Evolutionary conservation across 2,113 vertebrate species (phyloP).

Genomic region (Pluvianellus socialis): DNA sequence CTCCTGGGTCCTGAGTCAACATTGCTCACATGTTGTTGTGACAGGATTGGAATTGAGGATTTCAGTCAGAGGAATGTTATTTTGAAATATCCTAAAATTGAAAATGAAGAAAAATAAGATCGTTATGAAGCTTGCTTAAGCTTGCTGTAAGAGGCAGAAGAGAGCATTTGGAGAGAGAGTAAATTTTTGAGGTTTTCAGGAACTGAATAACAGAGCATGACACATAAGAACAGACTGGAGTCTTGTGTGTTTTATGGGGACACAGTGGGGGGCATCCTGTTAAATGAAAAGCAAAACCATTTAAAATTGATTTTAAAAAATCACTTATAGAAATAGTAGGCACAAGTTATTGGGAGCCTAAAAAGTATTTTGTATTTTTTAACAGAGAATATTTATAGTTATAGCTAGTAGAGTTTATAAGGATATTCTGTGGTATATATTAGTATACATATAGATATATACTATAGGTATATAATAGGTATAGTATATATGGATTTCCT

Average conservation of each 20-base stretch:
- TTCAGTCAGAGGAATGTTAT: background rate
- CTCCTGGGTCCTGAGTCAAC: background rate
- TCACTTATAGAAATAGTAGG: background rate
- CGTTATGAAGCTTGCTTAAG: background rate
- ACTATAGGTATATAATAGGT: no score
- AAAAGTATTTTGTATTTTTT: background rate
- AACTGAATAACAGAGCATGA: background rate
- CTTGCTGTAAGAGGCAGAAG: background rate
- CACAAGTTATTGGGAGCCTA: background rate
- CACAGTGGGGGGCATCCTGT: background rate
- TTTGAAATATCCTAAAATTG: background rate
- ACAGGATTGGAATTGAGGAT: background rate
- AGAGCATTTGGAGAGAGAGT: background rate
- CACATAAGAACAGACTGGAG: background rate
- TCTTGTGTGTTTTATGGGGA: background rate
- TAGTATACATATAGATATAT: no score
- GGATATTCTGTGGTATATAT: background rate
- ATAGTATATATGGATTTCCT: no score
- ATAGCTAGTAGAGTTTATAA: background rate
- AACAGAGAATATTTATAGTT: background rate
- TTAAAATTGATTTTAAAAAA: background rate
- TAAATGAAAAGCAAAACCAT: background rate
- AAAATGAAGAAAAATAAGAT: background rate
- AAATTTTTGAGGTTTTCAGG: background rate
- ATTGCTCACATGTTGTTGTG: background rate